phyloP scores from a whole-genome alignment of 2,797 vertebrate species.

The Schizopygopsis malacanthus region DNA sequence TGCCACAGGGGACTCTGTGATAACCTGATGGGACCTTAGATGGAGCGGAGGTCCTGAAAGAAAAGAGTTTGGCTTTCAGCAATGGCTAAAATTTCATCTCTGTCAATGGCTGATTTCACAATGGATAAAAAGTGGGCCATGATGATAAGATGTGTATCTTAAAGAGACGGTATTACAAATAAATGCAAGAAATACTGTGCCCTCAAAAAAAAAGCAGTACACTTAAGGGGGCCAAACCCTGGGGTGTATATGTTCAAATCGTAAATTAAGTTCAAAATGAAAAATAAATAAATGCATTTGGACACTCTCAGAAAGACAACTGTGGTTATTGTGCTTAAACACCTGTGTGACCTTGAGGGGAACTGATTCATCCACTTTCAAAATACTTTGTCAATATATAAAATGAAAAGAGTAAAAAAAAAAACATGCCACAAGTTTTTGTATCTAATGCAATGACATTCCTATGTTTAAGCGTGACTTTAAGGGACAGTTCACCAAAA shows the following conservation, averaged over 20 bases:
- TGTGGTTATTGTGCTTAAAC: neutral
- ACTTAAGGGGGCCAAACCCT: neutral
- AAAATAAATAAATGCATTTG: neutral
- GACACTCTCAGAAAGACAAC: neutral
- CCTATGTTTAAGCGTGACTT: neutral
- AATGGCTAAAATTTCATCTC: constrained; percentile 42
- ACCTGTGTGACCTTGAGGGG: neutral
- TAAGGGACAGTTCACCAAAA: neutral
- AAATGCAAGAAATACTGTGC: constrained; percentile 6
- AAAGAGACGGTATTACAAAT: constrained; percentile 21
- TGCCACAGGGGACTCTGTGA: constrained; percentile 55
- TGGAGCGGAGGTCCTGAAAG: constrained; percentile 33
- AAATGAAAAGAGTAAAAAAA: neutral
- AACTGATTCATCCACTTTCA: neutral
- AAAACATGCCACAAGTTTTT: neutral
- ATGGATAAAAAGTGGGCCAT: constrained; percentile 40
- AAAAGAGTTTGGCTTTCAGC: constrained; percentile 33
- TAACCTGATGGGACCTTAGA: constrained; percentile 54
- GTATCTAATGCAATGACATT: neutral
- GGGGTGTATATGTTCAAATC: neutral
- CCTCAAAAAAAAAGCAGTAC: neutral
- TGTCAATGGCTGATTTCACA: constrained; percentile 38
- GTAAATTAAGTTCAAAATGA: neutral
- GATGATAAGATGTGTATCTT: constrained; percentile 35
- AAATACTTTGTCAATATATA: too few relatives aligned